Percentiles rank a stretch among this genome's conserved stretches.
Evolutionary conservation across 2,113 vertebrate genomes (phyloP).

Genomic region (Rhea americana): DNA sequence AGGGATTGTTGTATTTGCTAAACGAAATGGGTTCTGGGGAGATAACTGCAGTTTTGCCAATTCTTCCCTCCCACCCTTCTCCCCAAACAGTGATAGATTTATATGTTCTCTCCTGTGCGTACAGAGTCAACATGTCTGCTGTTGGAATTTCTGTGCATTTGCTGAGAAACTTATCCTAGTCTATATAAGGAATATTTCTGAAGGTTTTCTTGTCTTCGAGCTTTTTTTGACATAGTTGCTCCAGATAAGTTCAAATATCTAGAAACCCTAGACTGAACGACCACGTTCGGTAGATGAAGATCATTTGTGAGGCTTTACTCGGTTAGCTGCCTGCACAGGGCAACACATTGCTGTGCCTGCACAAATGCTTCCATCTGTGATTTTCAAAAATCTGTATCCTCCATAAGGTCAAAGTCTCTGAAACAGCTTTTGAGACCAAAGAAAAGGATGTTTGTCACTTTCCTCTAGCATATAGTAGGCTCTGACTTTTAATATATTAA

Average conservation of each 20-base stretch:
- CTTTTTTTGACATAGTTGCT: not conserved
- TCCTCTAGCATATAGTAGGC: not conserved
- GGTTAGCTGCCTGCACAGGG: not conserved
- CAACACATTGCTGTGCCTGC: not conserved
- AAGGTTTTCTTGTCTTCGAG: not conserved
- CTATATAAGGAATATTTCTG: not conserved
- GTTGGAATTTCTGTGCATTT: not conserved
- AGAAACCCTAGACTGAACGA: not conserved
- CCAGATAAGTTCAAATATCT: not conserved
- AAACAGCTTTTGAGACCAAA: not conserved
- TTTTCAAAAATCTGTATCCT: not conserved
- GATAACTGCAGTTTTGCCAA: not conserved
- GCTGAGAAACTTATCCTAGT: not conserved
- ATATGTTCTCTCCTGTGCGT: rapidly evolving
- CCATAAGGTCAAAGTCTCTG: not conserved
- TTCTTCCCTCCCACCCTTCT: not conserved
- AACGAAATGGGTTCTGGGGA: not conserved
- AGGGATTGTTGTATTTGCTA: not conserved
- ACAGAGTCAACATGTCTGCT: rapidly evolving
- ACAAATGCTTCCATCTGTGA: rapidly evolving
- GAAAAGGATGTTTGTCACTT: not conserved
- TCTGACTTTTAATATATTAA: not conserved
- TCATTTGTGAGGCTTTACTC: not conserved
- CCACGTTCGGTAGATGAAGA: rapidly evolving
- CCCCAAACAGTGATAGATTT: not conserved